phyloP scores from a whole-genome alignment of 2,797 vertebrate species.

The Chelon labrosus region DNA sequence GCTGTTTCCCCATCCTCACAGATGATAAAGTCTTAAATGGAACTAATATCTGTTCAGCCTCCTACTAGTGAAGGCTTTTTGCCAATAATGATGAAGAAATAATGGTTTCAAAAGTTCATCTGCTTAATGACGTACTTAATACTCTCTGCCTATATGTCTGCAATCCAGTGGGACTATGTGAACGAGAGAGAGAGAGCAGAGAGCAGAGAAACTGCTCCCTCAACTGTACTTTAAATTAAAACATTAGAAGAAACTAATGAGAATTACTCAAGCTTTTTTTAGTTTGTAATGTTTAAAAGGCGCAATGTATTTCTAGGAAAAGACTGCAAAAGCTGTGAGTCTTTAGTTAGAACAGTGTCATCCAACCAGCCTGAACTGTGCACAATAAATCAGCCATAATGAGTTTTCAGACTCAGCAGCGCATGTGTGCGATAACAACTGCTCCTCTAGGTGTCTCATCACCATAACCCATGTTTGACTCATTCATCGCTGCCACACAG shows the following conservation, averaged over 20 bases:
- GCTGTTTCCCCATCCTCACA: conserved; percentile 30
- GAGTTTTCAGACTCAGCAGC: conserved; percentile 8
- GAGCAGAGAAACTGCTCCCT: not conserved
- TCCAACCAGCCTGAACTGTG: not conserved
- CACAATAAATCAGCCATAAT: conserved; percentile 20
- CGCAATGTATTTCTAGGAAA: not conserved
- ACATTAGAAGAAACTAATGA: not conserved
- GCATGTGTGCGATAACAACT: conserved; percentile 12
- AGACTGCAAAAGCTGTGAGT: not conserved
- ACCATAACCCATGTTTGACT: conserved; percentile 11
- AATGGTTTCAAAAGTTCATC: conserved; percentile 22
- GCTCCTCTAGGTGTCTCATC: conserved; percentile 27
- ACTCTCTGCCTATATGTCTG: conserved; percentile 11
- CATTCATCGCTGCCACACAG: conserved; percentile 28
- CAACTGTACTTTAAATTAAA: not conserved
- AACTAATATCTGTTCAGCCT: conserved; percentile 34
- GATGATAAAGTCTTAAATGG: conserved; percentile 48
- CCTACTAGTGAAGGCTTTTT: conserved; percentile 19
- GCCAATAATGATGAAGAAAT: conserved; percentile 25
- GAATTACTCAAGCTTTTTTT: conserved; percentile 6
- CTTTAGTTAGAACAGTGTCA: not conserved
- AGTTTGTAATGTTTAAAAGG: not conserved
- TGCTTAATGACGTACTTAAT: conserved; percentile 13
- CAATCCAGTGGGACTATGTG: not conserved
- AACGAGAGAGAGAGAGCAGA: not conserved